Evolutionary conservation across 2,797 vertebrate genomes (phyloP).

Genomic region (Schizopygopsis pylzovi): DNA sequence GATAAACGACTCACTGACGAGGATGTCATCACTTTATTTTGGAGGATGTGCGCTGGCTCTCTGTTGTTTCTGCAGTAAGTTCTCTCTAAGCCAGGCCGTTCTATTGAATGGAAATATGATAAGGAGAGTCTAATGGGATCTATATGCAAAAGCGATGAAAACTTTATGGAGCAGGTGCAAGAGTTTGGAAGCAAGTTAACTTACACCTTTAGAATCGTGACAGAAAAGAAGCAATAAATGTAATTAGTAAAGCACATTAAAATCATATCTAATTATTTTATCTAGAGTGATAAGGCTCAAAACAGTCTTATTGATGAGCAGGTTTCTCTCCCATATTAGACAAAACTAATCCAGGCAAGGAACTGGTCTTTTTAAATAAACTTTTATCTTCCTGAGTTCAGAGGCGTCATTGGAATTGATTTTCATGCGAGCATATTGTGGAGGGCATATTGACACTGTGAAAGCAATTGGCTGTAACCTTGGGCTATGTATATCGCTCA

Average conservation of each 20-base stretch:
- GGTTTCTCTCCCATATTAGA: slow-evolving; percentile 2
- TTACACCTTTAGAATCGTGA: neutral
- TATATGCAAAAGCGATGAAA: neutral
- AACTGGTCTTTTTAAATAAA: slow-evolving; percentile 44
- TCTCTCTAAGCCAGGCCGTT: slow-evolving; percentile 13
- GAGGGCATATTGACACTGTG: slow-evolving; percentile 25
- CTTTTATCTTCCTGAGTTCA: slow-evolving; percentile 53
- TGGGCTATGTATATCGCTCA: slow-evolving; percentile 41
- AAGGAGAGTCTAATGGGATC: neutral
- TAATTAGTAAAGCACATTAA: slow-evolving; percentile 8
- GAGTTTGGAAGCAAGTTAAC: neutral
- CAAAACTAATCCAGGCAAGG: slow-evolving; percentile 9
- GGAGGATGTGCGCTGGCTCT: slow-evolving; percentile 49
- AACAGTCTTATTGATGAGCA: neutral
- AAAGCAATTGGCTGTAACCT: slow-evolving; percentile 45
- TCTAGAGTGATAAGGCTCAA: neutral
- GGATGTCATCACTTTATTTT: slow-evolving; percentile 51
- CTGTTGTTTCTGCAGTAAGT: slow-evolving; percentile 43
- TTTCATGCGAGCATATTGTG: slow-evolving; percentile 35
- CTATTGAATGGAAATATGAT: neutral
- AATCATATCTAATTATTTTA: neutral
- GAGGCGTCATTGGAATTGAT: slow-evolving; percentile 37
- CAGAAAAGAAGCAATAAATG: neutral
- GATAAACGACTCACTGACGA: slow-evolving; percentile 75
- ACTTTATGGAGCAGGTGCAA: neutral